A percentile compares a stretch with the other conserved stretches of the same genome.
Evolutionary conservation across 2,797 vertebrate genomes (phyloP).

Genomic region (Mallotus villosus): DNA sequence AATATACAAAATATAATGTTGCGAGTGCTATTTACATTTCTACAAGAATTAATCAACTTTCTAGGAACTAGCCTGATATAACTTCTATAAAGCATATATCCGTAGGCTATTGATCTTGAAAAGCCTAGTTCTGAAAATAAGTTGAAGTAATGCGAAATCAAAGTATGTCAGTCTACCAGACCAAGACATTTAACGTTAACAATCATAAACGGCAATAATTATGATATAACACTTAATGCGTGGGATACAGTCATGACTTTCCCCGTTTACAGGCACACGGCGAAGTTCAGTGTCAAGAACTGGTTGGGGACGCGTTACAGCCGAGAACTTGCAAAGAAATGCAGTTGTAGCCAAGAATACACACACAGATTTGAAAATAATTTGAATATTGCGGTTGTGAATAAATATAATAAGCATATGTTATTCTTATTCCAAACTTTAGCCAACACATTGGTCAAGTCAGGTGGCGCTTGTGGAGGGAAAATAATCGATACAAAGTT

Average conservation of each 20-base stretch:
- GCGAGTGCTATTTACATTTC: too few species aligned
- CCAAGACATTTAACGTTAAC: not conserved
- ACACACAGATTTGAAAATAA: conserved; percentile 6
- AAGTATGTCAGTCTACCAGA: not conserved
- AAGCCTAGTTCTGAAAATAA: not conserved
- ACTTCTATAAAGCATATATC: not conserved
- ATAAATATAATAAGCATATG: not conserved
- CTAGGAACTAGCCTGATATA: too few species aligned
- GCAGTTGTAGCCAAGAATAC: not conserved
- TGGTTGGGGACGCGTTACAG: too few species aligned
- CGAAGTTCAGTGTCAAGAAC: conserved; percentile 10
- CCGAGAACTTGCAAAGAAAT: not conserved
- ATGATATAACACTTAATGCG: conserved; percentile 11
- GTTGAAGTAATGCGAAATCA: not conserved
- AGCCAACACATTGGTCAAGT: not conserved
- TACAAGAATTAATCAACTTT: too few species aligned
- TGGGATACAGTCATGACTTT: conserved; percentile 3
- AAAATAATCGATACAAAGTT: conserved; percentile 8
- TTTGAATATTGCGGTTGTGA: not conserved
- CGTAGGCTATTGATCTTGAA: not conserved
- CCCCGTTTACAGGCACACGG: conserved; percentile 18
- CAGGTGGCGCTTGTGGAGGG: not conserved
- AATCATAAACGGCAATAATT: not conserved
- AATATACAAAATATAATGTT: too few species aligned
- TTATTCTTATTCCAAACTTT: conserved; percentile 1